phyloP scores from a whole-genome alignment of 2,113 vertebrate species.

The Tyto alba region DNA sequence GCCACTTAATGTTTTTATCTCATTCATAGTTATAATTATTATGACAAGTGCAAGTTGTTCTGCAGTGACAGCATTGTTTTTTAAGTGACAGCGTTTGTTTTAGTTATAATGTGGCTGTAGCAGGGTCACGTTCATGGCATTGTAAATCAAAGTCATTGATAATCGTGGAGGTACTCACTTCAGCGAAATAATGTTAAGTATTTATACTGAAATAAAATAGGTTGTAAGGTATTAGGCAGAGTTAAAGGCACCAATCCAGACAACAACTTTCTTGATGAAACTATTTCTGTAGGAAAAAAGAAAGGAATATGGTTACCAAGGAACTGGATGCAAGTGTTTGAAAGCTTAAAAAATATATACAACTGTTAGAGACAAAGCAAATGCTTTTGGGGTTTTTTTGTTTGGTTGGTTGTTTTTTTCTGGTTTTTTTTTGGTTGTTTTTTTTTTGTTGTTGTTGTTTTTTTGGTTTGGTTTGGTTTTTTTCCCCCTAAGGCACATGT shows the following conservation, averaged over 20 bases:
- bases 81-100: not conserved
- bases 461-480: not conserved
- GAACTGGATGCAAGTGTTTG: not conserved
- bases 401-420: too few species aligned
- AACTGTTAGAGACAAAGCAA: not conserved
- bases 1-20: constrained; percentile 25
- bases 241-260: not conserved
- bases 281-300: not conserved
- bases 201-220: not conserved
- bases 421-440: too few species aligned
- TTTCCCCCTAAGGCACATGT: not conserved
- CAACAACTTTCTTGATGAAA: not conserved
- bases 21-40: constrained; percentile 24
- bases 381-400: not conserved
- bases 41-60: constrained; percentile 42
- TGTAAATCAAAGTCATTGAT: not conserved
- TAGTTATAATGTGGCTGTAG: not conserved
- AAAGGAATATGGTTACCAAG: not conserved
- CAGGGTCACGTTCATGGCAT: not conserved
- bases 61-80: not conserved
- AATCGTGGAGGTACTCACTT: not conserved
- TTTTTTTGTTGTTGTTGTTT: too few species aligned
- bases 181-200: not conserved
- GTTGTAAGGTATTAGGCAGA: not conserved
- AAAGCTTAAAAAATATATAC: not conserved